These are phyloP conservation scores for Acanthisitta chloris DNA, from an alignment of 2,113 vertebrate genomes.

Conservation along the genomic window DNA sequence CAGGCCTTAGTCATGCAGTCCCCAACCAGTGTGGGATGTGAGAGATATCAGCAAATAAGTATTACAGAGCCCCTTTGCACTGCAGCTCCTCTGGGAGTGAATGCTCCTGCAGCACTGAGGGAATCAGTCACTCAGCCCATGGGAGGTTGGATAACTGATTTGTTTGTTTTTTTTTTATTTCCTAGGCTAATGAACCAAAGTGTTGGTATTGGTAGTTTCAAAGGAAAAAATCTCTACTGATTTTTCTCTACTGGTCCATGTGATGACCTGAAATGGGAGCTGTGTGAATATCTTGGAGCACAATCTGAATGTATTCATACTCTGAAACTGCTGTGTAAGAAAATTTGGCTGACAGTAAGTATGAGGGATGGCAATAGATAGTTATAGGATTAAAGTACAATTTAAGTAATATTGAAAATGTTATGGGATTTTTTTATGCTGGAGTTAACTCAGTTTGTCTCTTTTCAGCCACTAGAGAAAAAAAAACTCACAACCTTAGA, in stretches of 20 bases:
- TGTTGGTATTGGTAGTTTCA: not conserved
- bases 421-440: not conserved
- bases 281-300: not conserved
- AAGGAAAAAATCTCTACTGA: not conserved
- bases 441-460: not conserved
- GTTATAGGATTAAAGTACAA: not conserved
- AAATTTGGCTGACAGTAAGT: not conserved
- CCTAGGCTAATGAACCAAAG: not conserved
- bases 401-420: not conserved
- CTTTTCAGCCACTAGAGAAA: not conserved
- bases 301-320: not conserved
- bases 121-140: not conserved
- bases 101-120: not conserved
- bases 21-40: accelerated
- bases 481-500: not conserved
- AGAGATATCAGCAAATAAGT: not conserved
- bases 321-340: not conserved
- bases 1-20: not conserved
- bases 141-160: not conserved
- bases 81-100: not conserved
- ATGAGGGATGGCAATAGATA: not conserved
- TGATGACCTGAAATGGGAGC: not conserved
- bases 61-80: not conserved
- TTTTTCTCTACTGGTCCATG: not conserved
- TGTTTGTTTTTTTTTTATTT: not conserved